Conservation (phyloP, 2,888 invertebrate genomes). For the Cephus nigrinus region DNA sequence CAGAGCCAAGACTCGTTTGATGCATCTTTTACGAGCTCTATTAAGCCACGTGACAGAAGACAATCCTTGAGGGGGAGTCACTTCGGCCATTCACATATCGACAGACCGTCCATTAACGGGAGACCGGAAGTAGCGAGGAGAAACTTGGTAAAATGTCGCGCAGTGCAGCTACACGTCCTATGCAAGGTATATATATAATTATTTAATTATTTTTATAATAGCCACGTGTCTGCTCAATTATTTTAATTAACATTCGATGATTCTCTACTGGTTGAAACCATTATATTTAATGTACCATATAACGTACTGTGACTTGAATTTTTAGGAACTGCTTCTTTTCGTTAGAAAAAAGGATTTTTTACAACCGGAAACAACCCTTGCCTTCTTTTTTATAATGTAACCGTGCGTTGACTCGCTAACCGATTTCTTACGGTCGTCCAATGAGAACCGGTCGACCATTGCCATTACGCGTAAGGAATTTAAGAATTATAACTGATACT, state of each 20-base stretch:
- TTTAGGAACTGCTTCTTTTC: neutral
- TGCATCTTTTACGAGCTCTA: slow-evolving; percentile 37
- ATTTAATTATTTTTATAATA: slow-evolving; percentile 3
- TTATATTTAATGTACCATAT: neutral
- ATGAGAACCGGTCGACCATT: neutral
- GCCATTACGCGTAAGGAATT: neutral
- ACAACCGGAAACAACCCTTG: neutral
- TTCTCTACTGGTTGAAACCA: neutral
- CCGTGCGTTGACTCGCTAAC: neutral
- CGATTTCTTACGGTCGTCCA: neutral
- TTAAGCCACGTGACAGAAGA: slow-evolving; percentile 8
- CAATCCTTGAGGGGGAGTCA: slow-evolving; percentile 13
- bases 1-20: slow-evolving; percentile 28
- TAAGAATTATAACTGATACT: neutral
- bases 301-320: neutral
- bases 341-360: neutral
- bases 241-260: slow-evolving; percentile 17
- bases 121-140: slow-evolving; percentile 16
- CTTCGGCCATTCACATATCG: slow-evolving; percentile 40
- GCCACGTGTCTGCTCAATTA: neutral
- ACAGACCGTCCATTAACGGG: slow-evolving; percentile 49
- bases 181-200: slow-evolving; percentile 52
- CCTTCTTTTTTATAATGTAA: neutral
- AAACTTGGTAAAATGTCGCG: slow-evolving; percentile 57
- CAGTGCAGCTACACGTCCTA: slow-evolving; percentile 61